Evolutionary conservation across 2,797 vertebrate genomes (phyloP).

Genomic region (Aldrovandia affinis): DNA sequence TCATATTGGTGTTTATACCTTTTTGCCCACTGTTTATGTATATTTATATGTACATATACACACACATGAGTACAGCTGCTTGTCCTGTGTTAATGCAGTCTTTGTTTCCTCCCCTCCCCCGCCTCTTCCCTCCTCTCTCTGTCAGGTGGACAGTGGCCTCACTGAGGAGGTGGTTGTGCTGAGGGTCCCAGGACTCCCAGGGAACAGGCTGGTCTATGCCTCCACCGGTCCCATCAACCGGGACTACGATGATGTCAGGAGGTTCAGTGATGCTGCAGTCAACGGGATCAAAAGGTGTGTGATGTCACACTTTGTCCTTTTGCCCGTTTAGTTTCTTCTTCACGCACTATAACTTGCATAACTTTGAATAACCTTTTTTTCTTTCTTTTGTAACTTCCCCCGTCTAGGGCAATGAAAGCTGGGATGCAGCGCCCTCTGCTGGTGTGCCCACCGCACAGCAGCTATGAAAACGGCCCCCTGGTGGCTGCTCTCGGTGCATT

Average conservation of each 20-base stretch:
- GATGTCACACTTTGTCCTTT: neutral
- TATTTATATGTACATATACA: neutral
- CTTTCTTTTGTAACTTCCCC: no score
- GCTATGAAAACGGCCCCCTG: constrained; percentile 66
- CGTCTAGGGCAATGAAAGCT: constrained; percentile 73
- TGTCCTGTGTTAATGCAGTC: neutral
- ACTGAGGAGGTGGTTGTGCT: constrained; percentile 72
- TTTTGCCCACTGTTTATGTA: no score
- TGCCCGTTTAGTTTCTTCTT: neutral
- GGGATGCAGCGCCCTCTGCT: constrained; percentile 78
- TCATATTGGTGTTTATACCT: no score
- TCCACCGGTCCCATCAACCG: constrained; percentile 78
- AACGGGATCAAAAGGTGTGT: constrained; percentile 74
- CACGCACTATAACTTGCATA: constrained; percentile 8
- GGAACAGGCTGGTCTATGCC: constrained; percentile 76
- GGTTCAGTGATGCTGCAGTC: constrained; percentile 75
- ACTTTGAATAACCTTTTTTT: neutral
- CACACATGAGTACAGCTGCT: neutral
- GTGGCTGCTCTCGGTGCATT: constrained; percentile 75
- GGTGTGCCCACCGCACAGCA: constrained; percentile 72
- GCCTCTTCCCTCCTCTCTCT: neutral
- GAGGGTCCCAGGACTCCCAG: constrained; percentile 72
- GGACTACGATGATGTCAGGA: constrained; percentile 78
- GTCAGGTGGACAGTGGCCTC: constrained; percentile 72
- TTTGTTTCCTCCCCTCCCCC: neutral